These are phyloP conservation scores for Chaitophorus viminalis DNA, from an alignment of 2,888 invertebrate species.

Conservation along the genomic window DNA sequence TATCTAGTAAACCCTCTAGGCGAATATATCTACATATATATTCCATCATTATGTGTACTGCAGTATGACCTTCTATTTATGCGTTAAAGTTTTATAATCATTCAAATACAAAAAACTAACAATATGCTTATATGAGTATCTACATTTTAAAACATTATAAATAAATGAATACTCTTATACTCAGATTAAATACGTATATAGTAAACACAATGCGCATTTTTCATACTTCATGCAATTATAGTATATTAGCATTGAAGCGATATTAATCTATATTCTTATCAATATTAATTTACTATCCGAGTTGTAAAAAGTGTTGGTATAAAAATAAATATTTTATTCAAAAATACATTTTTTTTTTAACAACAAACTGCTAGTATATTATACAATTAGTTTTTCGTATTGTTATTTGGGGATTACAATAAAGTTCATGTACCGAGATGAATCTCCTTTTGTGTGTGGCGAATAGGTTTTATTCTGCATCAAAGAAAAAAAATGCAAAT, in stretches of 20 bases:
- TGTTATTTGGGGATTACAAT: slow-evolving; percentile 41
- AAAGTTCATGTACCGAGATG: slow-evolving; percentile 23
- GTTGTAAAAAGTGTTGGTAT: background rate
- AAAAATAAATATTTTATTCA: slow-evolving; percentile 13
- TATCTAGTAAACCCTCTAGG: background rate
- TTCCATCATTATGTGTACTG: background rate
- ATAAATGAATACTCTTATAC: background rate
- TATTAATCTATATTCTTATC: background rate
- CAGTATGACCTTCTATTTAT: slow-evolving; percentile 12
- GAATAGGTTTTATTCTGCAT: slow-evolving; percentile 33
- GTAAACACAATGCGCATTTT: background rate
- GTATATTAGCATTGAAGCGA: slow-evolving; percentile 6
- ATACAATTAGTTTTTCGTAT: slow-evolving; percentile 52
- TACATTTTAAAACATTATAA: background rate
- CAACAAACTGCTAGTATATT: background rate
- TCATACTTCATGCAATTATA: slow-evolving; percentile 1
- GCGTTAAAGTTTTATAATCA: background rate
- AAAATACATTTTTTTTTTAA: slow-evolving; percentile 8
- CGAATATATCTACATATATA: background rate
- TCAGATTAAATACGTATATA: background rate
- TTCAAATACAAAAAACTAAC: background rate
- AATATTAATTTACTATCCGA: slow-evolving; percentile 3
- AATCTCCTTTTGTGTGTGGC: slow-evolving; percentile 41
- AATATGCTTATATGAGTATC: background rate
- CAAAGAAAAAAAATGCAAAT: slow-evolving; percentile 47